Conservation (phyloP, 2,113 vertebrate genomes). For the Rhea americana region DNA sequence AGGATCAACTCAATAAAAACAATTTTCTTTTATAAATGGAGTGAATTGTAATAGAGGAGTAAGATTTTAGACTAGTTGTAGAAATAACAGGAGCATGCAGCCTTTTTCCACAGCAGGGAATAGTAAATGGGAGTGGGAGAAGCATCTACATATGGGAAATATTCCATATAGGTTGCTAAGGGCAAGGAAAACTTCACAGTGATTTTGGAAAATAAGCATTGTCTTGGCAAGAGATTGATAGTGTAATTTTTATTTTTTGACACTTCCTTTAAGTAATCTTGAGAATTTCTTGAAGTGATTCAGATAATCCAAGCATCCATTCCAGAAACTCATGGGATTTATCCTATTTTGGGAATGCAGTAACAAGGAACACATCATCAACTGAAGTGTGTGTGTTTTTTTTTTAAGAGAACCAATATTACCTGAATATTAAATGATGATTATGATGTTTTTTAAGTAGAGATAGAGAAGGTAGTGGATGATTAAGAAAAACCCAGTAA, state of each 20-base stretch:
- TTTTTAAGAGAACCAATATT: background rate
- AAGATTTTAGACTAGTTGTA: background rate
- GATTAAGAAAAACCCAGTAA: background rate
- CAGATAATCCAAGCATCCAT: background rate
- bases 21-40: background rate
- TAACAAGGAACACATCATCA: background rate
- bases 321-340: background rate
- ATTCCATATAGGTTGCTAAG: background rate
- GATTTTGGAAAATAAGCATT: background rate
- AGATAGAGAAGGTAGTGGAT: background rate
- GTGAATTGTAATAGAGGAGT: background rate
- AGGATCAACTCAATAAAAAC: background rate
- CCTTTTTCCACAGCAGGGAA: background rate
- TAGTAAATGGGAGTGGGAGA: background rate
- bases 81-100: background rate
- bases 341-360: background rate
- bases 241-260: background rate
- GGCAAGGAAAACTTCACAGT: background rate
- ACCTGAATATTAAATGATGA: background rate
- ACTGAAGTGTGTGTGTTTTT: background rate
- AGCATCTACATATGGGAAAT: background rate
- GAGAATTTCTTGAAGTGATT: background rate
- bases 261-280: background rate
- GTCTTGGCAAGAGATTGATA: background rate
- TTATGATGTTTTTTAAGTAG: constrained; percentile 5